phyloP scores from a whole-genome alignment of 1,140 invertebrate species.

The Drosophila mojavensis region DNA sequence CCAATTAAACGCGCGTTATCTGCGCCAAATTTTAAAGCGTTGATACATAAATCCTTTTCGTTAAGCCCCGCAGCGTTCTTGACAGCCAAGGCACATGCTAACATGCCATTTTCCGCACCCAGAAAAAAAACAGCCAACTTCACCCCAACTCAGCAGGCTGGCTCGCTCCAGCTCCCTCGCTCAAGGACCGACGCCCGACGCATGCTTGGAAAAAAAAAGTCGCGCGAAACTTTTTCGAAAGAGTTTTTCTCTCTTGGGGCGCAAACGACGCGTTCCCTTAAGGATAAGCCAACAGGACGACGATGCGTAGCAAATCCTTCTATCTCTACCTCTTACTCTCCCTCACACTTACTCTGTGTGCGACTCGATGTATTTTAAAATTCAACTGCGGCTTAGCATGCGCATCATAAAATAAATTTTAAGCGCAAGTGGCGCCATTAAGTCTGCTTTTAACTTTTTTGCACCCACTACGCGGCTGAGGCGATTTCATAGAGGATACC shows the following conservation, averaged over 20 bases:
- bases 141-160: conserved; percentile 4
- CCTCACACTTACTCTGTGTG: conserved; percentile 7
- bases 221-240: conserved; percentile 78
- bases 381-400: conserved; percentile 82
- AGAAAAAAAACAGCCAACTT: conserved; percentile 11
- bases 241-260: conserved; percentile 73
- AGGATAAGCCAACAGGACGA: conserved; percentile 67
- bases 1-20: conserved; percentile 84
- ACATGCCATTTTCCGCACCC: conserved; percentile 79
- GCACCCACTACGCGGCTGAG: conserved; percentile 72
- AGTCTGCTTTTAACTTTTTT: conserved; percentile 81
- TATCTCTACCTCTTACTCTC: conserved; percentile 1
- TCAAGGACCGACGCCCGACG: conserved; percentile 2
- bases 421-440: conserved; percentile 79
- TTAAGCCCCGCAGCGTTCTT: conserved; percentile 82
- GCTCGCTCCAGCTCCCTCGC: background rate
- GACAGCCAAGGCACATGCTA: conserved; percentile 82
- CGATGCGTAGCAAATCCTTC: conserved; percentile 50
- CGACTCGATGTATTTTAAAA: conserved; percentile 72
- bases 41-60: conserved; percentile 84
- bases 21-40: conserved; percentile 83
- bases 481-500: conserved; percentile 44
- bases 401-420: conserved; percentile 84
- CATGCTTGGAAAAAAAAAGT: conserved; percentile 46
- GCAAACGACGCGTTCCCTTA: conserved; percentile 58